Conservation (phyloP, 2,888 invertebrate genomes). For the Seira sanloemensis region DNA sequence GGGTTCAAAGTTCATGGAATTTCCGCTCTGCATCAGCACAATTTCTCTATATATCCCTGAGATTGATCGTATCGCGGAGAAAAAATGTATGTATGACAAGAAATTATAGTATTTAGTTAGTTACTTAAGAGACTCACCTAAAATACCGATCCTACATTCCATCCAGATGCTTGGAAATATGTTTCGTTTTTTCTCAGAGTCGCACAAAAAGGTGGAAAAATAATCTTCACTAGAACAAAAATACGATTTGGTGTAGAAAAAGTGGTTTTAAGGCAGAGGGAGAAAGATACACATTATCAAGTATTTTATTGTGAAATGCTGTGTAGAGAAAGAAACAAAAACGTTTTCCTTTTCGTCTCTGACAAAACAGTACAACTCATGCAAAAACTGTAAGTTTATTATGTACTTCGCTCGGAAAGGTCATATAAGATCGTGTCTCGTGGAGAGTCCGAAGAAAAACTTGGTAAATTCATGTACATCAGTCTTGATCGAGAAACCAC, state of each 20-base stretch:
- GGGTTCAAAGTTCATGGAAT: constrained; percentile 46
- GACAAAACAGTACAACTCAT: too few relatives aligned
- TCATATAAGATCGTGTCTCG: too few relatives aligned
- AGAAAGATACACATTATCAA: constrained; percentile 47
- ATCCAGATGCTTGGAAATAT: background rate
- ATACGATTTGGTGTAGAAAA: background rate
- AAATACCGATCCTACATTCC: background rate
- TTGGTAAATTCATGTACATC: too few relatives aligned
- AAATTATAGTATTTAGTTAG: background rate
- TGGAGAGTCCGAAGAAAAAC: too few relatives aligned
- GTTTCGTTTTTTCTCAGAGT: background rate
- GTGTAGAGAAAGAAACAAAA: background rate
- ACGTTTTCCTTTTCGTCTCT: too few relatives aligned
- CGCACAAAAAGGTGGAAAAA: background rate
- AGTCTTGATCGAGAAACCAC: too few relatives aligned
- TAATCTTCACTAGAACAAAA: background rate
- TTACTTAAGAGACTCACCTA: background rate
- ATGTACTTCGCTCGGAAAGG: too few relatives aligned
- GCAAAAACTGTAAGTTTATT: too few relatives aligned
- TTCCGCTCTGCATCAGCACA: constrained; percentile 25
- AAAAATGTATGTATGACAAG: too few relatives aligned
- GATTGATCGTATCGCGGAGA: too few relatives aligned
- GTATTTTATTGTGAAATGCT: constrained; percentile 1
- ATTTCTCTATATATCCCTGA: too few relatives aligned
- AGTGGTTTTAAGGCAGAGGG: constrained; percentile 50